Evolutionary conservation across 2,888 invertebrate genomes (phyloP).

Genomic region (Watsonalla binaria): DNA sequence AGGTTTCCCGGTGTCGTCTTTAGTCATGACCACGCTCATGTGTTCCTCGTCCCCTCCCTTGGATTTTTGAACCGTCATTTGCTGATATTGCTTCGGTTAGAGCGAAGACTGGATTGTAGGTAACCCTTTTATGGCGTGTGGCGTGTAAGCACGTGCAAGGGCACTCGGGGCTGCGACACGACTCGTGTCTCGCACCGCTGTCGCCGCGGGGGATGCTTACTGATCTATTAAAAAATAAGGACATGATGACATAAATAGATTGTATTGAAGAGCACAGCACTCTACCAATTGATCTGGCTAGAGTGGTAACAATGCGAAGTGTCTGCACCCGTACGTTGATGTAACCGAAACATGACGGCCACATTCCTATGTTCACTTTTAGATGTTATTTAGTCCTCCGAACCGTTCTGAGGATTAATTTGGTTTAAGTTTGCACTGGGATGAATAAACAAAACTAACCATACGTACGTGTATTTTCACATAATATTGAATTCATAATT

Average conservation of each 20-base stretch:
- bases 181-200: constrained; percentile 63
- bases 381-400: constrained; percentile 61
- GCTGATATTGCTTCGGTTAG: constrained; percentile 24
- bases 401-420: constrained; percentile 28
- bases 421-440: constrained; percentile 21
- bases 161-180: constrained; percentile 58
- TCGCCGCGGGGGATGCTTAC: constrained; percentile 74
- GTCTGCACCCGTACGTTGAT: constrained; percentile 57
- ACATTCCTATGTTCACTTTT: constrained; percentile 68
- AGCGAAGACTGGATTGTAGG: not conserved
- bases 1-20: constrained; percentile 70
- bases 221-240: constrained; percentile 78
- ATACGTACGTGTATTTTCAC: constrained; percentile 31
- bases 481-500: constrained; percentile 50
- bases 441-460: constrained; percentile 24
- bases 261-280: constrained; percentile 52
- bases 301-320: constrained; percentile 48
- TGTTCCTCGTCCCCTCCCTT: constrained; percentile 38
- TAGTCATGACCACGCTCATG: constrained; percentile 58
- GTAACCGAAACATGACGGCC: constrained; percentile 77
- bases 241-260: constrained; percentile 77
- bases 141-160: constrained; percentile 64
- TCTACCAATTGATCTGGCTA: constrained; percentile 48
- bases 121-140: not conserved
- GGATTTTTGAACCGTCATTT: constrained; percentile 62